Conservation (phyloP, 53 echinoderm and acorn worm genomes). For the Patiria pectinifera region DNA sequence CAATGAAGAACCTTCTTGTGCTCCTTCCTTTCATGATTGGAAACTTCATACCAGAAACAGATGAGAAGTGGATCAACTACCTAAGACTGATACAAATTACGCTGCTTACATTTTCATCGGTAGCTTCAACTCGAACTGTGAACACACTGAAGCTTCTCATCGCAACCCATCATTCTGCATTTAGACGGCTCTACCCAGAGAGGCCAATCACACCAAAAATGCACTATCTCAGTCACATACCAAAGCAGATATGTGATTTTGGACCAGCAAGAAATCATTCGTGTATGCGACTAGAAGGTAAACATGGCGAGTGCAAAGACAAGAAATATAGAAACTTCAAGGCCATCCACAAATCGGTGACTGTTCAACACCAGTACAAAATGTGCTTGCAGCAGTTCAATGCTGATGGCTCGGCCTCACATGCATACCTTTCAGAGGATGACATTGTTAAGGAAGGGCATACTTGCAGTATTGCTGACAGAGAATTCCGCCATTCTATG, state of each 20-base stretch:
- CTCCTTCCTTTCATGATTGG: constrained; percentile 27
- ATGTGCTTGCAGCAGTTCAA: constrained; percentile 13
- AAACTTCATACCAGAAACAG: constrained; percentile 12
- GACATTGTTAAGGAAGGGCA: constrained; percentile 30
- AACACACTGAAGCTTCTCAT: not conserved
- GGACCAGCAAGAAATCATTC: not conserved
- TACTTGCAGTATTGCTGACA: too few relatives aligned
- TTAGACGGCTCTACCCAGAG: not conserved
- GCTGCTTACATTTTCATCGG: not conserved
- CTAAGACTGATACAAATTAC: not conserved
- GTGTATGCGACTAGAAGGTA: constrained; percentile 14
- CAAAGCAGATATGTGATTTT: not conserved
- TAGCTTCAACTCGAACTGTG: constrained; percentile 4
- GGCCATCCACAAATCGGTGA: constrained; percentile 42
- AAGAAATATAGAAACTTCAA: constrained; percentile 21
- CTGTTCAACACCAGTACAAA: constrained; percentile 14
- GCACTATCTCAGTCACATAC: constrained; percentile 13
- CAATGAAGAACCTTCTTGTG: constrained; percentile 27
- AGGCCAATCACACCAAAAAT: constrained; percentile 12
- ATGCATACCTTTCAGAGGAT: constrained; percentile 38
- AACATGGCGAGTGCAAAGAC: constrained; percentile 27
- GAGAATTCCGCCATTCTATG: too few relatives aligned
- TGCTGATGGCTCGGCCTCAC: not conserved
- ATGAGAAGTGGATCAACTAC: constrained; percentile 4
- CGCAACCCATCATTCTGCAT: not conserved